Percentiles rank a stretch among this genome's conserved stretches.
phyloP scores from a whole-genome alignment of 2,888 invertebrate species.

The Habrosyne pyritoides region DNA sequence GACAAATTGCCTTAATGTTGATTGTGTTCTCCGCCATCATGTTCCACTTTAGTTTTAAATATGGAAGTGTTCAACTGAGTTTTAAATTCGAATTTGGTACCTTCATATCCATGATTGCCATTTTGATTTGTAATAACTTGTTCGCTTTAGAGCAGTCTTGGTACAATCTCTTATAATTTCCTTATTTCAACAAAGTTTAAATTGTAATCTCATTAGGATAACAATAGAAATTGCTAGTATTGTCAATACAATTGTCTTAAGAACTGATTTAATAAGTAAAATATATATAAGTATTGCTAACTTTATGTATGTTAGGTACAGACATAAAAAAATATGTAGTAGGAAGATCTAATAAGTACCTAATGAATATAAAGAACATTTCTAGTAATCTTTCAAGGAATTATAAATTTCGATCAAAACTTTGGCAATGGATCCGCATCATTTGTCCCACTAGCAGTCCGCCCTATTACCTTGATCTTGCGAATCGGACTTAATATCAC shows the following conservation, averaged over 20 bases:
- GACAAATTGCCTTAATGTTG: neutral
- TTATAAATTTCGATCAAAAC: neutral
- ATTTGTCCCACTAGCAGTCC: too few relatives aligned
- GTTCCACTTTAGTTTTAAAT: neutral
- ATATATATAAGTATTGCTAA: too few relatives aligned
- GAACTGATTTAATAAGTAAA: neutral
- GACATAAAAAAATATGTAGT: too few relatives aligned
- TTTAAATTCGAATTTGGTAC: neutral
- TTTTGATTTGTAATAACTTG: neutral
- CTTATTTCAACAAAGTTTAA: neutral
- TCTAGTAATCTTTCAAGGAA: neutral
- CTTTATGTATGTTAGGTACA: too few relatives aligned
- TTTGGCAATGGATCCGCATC: neutral
- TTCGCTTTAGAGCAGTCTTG: neutral
- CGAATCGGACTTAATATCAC: neutral
- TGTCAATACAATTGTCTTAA: neutral
- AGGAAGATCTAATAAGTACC: too few relatives aligned
- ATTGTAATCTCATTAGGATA: neutral
- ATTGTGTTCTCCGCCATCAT: constrained; percentile 1
- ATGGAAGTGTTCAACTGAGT: neutral
- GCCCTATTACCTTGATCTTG: neutral
- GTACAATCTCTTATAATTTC: neutral
- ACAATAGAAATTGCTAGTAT: neutral
- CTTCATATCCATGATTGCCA: too few relatives aligned
- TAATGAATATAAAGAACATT: too few relatives aligned